phyloP scores from a whole-genome alignment of 2,797 vertebrate genomes.

The Pantherophis vulpinus region DNA sequence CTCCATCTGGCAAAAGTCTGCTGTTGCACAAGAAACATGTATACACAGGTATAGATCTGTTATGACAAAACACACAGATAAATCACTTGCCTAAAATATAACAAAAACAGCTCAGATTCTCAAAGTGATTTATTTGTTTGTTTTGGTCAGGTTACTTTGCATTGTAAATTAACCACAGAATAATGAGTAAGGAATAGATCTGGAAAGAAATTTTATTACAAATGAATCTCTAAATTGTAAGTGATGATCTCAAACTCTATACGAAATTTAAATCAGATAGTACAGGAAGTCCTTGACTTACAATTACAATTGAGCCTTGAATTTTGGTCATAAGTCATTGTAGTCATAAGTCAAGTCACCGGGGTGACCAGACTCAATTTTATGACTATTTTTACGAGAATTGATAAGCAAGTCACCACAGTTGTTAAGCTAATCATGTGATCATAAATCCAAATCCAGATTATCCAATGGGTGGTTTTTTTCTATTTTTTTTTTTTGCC shows the following conservation, averaged over 20 bases:
- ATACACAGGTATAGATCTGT: background rate
- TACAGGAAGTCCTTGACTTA: background rate
- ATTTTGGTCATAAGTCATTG: background rate
- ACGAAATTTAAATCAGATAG: background rate
- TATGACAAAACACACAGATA: background rate
- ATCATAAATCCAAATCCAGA: background rate
- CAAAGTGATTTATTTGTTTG: background rate
- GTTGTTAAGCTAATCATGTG: background rate
- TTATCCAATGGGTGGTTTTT: background rate
- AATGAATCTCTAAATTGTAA: background rate
- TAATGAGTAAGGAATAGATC: background rate
- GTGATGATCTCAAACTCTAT: background rate
- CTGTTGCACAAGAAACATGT: background rate
- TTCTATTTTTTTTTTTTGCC: too few species aligned
- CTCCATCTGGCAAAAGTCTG: background rate
- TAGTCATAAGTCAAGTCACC: background rate
- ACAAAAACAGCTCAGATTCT: background rate
- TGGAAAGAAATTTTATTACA: background rate
- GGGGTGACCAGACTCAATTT: background rate
- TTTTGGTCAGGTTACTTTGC: background rate
- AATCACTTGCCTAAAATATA: background rate
- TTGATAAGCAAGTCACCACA: background rate
- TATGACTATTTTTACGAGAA: background rate
- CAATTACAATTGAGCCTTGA: background rate
- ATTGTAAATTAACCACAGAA: accelerated